Evolutionary conservation across 1,140 invertebrate species (phyloP).

Genomic region (Lucilia sericata): DNA sequence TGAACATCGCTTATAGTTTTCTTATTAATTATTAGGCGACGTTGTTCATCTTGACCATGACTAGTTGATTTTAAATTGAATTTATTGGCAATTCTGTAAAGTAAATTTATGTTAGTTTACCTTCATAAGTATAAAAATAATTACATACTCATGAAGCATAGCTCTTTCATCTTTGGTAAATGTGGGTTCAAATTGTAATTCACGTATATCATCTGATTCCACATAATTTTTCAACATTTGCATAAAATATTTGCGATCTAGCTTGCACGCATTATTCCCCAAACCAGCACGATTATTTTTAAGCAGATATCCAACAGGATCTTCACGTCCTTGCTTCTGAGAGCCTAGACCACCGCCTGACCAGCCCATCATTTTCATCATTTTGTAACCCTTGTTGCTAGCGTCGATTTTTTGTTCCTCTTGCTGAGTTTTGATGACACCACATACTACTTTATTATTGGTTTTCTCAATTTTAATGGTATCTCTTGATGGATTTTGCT

Average conservation of each 20-base stretch:
- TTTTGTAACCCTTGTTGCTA: constrained; percentile 75
- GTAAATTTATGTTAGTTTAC: neutral
- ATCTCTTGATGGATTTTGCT: constrained; percentile 58
- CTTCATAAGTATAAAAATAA: neutral
- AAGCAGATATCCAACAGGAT: constrained; percentile 71
- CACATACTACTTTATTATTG: constrained; percentile 57
- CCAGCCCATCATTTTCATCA: constrained; percentile 87
- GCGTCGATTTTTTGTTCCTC: constrained; percentile 63
- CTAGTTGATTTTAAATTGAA: constrained; percentile 72
- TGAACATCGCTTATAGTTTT: constrained; percentile 51
- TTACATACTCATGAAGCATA: constrained; percentile 73
- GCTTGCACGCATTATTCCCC: constrained; percentile 64
- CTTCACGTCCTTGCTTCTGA: constrained; percentile 75
- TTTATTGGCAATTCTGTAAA: constrained; percentile 61
- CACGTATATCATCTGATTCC: constrained; percentile 70
- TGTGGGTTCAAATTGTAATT: constrained; percentile 76
- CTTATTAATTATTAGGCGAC: constrained; percentile 69
- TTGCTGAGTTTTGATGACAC: constrained; percentile 56
- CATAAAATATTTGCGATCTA: constrained; percentile 67
- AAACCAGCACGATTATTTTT: constrained; percentile 62
- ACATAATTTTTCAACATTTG: constrained; percentile 70
- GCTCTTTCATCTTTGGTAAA: constrained; percentile 80
- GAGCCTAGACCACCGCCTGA: constrained; percentile 81
- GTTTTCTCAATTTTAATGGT: constrained; percentile 61
- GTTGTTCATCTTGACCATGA: constrained; percentile 69